Base-by-base conservation (phyloP, 1,140 invertebrate genomes). In the Drosophila grimshawi region DNA sequence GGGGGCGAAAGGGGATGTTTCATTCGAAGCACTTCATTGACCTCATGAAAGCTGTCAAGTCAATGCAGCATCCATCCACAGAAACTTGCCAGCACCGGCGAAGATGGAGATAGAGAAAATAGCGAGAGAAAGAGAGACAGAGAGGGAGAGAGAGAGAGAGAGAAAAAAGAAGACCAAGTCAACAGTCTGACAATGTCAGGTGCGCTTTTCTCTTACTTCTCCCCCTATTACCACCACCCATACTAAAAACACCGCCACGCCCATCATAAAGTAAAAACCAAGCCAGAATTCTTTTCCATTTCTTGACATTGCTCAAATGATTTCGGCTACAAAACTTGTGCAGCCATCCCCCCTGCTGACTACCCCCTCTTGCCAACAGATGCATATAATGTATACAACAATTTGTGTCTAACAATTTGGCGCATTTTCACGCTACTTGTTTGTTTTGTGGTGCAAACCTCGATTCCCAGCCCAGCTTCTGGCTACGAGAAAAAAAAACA, bases 381-480 rank as follows among this genome's bases (percentile, higher is more conserved):
- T 80, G 82, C 79, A 86, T 82, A 82, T 82, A 82, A 86, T 86
- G 78, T 71, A 83, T 82, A 73, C 80, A 69, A 68, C 45, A 72
- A 76, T 79, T 76, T 78, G 72, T 76, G 61, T 88, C 82, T 88
- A 82, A 86, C 79, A 86, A 88, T 88, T 88, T 88, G 80, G 85
- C 77, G 85, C 85, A 83, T 88, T 88, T 88, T 88, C 80, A 89
- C 83, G 83, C 85, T 78, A 79, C 88, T 80, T 88, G 68, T 86
- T 86, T 82, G 71, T 68, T 77, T 78, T 19, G 43, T 11, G n/a
- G 10, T 10, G 41, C 39, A 30, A 32, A 30, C n/a, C 19, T 19
- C 19, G 19, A 19, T 19, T 19, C 19, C 19, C 19, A 19, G 19
- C 19, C 0, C 19, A 19, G 19, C 19, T 19, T 8, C 5, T 10